Evolutionary conservation across 2,888 invertebrate species (phyloP).

Genomic region (Pachydiplax longipennis): DNA sequence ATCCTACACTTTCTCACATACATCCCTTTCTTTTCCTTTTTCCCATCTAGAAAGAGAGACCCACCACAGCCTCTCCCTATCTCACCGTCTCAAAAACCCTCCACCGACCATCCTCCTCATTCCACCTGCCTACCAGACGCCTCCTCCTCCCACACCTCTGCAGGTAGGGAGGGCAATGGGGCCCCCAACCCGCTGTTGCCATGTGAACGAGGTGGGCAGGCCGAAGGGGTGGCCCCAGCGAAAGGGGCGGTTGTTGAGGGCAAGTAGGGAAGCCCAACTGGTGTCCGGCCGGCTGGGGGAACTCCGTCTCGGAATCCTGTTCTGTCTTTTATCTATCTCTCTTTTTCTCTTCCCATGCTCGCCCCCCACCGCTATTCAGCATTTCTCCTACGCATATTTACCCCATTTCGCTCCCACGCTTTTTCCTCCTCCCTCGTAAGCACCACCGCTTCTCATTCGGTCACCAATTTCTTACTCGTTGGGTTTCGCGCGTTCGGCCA

Average conservation of each 20-base stretch:
- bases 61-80: constrained; percentile 56
- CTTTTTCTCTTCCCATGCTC: not conserved
- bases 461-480: too few species aligned
- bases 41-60: constrained; percentile 53
- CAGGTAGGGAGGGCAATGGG: constrained; percentile 47
- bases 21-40: not conserved
- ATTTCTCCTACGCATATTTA: constrained; percentile 23
- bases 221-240: constrained; percentile 10
- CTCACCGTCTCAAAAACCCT: constrained; percentile 56
- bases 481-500: too few species aligned
- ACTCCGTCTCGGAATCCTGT: constrained; percentile 38
- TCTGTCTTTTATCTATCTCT: constrained; percentile 34
- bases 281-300: not conserved
- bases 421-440: not conserved
- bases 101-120: constrained; percentile 58
- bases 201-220: constrained; percentile 49
- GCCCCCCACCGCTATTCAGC: not conserved
- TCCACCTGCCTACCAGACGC: constrained; percentile 52
- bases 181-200: constrained; percentile 37
- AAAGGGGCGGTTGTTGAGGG: constrained; percentile 17
- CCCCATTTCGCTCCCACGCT: not conserved
- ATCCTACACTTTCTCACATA: not conserved
- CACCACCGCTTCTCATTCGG: not conserved
- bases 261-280: not conserved
- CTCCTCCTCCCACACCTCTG: constrained; percentile 52